Evolutionary conservation across 2,888 invertebrate species (phyloP).

Genomic region (Acleris cristana): DNA sequence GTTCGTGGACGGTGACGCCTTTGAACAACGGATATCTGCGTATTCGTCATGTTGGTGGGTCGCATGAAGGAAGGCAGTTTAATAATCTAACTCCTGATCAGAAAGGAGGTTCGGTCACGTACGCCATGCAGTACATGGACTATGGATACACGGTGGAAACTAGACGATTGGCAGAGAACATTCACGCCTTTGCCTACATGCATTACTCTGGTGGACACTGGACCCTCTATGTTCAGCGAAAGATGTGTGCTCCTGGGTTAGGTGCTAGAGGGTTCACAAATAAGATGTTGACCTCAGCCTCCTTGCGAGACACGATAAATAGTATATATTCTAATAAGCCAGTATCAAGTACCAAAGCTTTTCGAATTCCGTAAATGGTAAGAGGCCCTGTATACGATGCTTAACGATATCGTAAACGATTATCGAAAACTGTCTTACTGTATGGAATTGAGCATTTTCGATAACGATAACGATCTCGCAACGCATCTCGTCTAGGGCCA

Average conservation of each 20-base stretch:
- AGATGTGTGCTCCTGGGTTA: neutral
- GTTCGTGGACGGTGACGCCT: constrained; percentile 5
- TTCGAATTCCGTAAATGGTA: neutral
- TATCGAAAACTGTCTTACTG: too few relatives aligned
- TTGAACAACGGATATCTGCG: neutral
- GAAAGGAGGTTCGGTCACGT: neutral
- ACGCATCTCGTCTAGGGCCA: too few relatives aligned
- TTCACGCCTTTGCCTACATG: neutral
- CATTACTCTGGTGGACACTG: neutral
- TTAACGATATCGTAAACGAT: too few relatives aligned
- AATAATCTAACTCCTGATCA: neutral
- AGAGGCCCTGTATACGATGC: too few relatives aligned
- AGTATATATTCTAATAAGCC: neutral
- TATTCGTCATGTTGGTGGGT: neutral
- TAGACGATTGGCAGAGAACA: neutral
- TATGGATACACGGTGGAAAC: neutral
- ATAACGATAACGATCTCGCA: too few relatives aligned
- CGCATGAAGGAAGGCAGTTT: neutral
- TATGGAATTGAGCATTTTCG: too few relatives aligned
- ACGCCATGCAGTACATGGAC: constrained; percentile 2
- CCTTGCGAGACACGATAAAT: neutral
- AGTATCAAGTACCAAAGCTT: neutral
- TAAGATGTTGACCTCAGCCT: neutral
- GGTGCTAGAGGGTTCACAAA: too few relatives aligned
- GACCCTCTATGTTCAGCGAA: neutral